Conservation (phyloP, 2,888 invertebrate species). For the Pterobdella sp. region DNA sequence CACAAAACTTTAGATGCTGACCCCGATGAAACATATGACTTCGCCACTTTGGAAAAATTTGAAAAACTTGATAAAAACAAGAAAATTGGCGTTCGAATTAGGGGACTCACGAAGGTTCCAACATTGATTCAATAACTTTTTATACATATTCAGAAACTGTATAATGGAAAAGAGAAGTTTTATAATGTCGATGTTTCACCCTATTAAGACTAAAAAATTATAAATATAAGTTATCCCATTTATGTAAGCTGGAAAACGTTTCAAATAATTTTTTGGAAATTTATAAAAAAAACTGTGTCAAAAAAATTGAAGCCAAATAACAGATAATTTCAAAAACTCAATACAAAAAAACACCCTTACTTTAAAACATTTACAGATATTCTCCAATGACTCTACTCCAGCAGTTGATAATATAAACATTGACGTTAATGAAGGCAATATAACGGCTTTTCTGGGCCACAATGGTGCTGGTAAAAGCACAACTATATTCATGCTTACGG, state of each 20-base stretch:
- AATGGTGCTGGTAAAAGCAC: slow-evolving; percentile 82
- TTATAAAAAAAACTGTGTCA: no score
- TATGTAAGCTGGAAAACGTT: no score
- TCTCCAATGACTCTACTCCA: slow-evolving; percentile 40
- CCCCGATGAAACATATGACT: not conserved
- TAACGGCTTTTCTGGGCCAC: slow-evolving; percentile 64
- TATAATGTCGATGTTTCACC: no score
- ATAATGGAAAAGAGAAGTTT: no score
- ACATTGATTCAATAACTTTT: no score
- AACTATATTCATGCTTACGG: slow-evolving; percentile 79
- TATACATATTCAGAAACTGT: no score
- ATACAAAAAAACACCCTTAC: not conserved
- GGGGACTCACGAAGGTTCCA: slow-evolving; percentile 28
- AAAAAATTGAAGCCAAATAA: no score
- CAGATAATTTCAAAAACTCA: no score
- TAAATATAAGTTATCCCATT: no score
- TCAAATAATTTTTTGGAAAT: no score
- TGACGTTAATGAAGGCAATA: slow-evolving; percentile 58
- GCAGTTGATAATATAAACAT: slow-evolving; percentile 64
- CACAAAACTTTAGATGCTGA: not conserved
- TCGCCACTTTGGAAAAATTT: slow-evolving; percentile 12
- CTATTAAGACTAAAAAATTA: no score
- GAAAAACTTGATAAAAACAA: slow-evolving; percentile 16
- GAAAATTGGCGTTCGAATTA: slow-evolving; percentile 25
- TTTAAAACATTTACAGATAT: not conserved